Base-by-base conservation (phyloP, 2,797 vertebrate genomes). In the Cephalopachus bancanus region DNA sequence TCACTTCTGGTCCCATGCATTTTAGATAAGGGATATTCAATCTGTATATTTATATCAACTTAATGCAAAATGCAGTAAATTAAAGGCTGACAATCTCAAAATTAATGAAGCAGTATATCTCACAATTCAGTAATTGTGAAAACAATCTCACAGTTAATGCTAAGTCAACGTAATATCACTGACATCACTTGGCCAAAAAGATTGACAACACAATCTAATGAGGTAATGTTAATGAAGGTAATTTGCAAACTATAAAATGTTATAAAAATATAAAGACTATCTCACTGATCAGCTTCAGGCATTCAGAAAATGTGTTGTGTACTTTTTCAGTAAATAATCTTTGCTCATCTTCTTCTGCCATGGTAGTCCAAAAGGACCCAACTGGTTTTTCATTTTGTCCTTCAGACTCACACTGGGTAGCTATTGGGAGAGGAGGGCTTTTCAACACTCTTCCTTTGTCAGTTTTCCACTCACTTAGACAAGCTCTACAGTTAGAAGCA, bases 261-360 rank as follows among this genome's bases (percentile, higher is more conserved):
- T 79, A 26, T 10, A 62, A 22, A 91, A 83, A 78, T 69, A 72
- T 8, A 93, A 91, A 12, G 14, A 76, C n/a, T 80, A 99, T 99
- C 99, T 98, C 97, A 97, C 98, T 75, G 5, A 98, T 98, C 93
- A 98, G 97, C 65, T 98, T 98, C 62, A 98, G 96, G 83, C 98
- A 99, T 78, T 98, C 97, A 11, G 55, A 30, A 15, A 99, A 98
- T 12, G 97, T 98, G 86, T 97, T 98, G 75, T 98, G 97, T 69
- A 98, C 94, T 96, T 98, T 98, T 81, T 98, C 97, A 12, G 81
- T 98, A 4, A 98, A 95, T 60, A 98, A 53, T 86, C 89, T 94
- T 92, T 98, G 98, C 4, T 98, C 98, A 78, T 98, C 98, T 94
- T 98, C 98, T 83, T 98, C 98, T 62, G 95, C 97, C 88, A 98